A percentile compares a stretch with the other conserved stretches of the same genome.
phyloP scores from a whole-genome alignment of 2,888 invertebrate genomes.

The Scaptomyza reducta region DNA sequence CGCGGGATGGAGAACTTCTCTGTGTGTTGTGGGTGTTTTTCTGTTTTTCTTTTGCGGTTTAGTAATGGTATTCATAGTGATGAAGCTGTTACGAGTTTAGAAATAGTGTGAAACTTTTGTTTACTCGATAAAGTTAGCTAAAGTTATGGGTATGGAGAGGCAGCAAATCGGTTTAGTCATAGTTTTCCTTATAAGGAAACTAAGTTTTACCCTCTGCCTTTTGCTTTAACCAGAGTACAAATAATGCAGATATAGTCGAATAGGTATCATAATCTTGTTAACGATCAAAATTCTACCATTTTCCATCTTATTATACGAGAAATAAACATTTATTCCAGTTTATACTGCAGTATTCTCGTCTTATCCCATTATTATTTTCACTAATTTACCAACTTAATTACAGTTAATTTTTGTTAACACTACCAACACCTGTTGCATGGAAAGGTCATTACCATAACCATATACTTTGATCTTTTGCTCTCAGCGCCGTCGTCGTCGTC shows the following conservation, averaged over 20 bases:
- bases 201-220: too few relatives aligned
- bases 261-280: too few relatives aligned
- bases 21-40: constrained; percentile 18
- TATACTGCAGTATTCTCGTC: neutral
- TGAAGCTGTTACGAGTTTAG: constrained; percentile 11
- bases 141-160: too few relatives aligned
- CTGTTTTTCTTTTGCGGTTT: constrained; percentile 7
- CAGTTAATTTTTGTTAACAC: neutral
- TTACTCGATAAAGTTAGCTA: too few relatives aligned
- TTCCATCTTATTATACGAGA: too few relatives aligned
- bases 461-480: constrained; percentile 24
- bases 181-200: too few relatives aligned
- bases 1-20: constrained; percentile 17
- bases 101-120: too few relatives aligned
- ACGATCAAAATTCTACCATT: too few relatives aligned
- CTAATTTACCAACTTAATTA: neutral
- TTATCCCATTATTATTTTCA: neutral
- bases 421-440: constrained; percentile 33
- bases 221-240: too few relatives aligned
- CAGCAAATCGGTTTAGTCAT: too few relatives aligned
- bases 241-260: too few relatives aligned
- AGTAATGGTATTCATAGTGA: constrained; percentile 6
- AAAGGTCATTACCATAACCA: neutral
- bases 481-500: neutral
- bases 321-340: neutral